Base-by-base conservation (phyloP, 2,888 invertebrate species). In the Gari tellinella region DNA sequence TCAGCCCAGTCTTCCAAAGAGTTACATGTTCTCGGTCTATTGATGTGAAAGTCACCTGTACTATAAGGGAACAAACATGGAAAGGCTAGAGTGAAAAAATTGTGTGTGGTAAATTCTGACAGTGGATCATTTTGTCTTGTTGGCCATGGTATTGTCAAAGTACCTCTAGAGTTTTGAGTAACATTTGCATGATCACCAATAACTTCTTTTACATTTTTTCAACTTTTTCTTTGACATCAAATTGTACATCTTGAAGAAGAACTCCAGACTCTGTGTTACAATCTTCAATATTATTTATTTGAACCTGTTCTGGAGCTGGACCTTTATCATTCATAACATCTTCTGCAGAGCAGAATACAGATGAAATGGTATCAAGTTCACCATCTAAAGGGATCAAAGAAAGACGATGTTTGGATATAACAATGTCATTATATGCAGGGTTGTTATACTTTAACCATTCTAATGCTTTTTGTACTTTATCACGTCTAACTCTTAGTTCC, bases 1-100 rank as follows among this genome's bases (percentile, higher is more conserved):
- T 72, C 56, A 17, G 72, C 75, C 75, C 79, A 80, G 14, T 80
- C 75, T n/a, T 49, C 14, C 43, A 78, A 23, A 23, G 69, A 77
- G 8, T 38, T n/a, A 23, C 69, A 73, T 21, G 70, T 64, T n/a
- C 57, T 38, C 14, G 57, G 65, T 2, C 73, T 41, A 21, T 72
- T 77, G 0, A 65, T 64, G 31, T 61, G 38, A 51, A 61, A 51
- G 21, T 61, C 61, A 25, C 53, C 43, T 10, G 17, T 8, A 17
- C 26, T 19, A 21, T 19, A 55, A 12, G 55, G 64, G 23, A 64
- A 64, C 10, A 64, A 23, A 45, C 46, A 56, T 38, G 55, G 56
- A 40, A 64, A 64, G n/a, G 31, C 37, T 25, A 43, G n/a, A n/a
- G n/a, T n/a, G n/a, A n/a, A n/a, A n/a, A n/a, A n/a, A n/a, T n/a